Evolutionary conservation across 2,797 vertebrate genomes (phyloP).

Genomic region (Intellagama lesueurii): DNA sequence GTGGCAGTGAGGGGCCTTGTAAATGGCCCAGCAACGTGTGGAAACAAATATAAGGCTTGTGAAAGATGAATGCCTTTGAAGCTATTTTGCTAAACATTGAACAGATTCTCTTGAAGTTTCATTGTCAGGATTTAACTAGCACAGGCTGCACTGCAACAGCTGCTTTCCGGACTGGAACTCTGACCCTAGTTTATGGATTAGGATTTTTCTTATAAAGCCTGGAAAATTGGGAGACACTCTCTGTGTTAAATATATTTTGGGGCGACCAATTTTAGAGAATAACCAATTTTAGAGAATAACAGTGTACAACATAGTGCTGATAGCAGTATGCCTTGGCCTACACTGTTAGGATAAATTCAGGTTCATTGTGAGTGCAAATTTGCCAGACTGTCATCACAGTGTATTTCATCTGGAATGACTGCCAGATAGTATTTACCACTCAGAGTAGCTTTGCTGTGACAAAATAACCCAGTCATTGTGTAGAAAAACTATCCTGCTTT

Average conservation of each 20-base stretch:
- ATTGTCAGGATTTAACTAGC: not conserved
- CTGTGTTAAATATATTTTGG: slow-evolving; percentile 21
- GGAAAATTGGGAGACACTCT: not conserved
- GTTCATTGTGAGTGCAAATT: slow-evolving; percentile 40
- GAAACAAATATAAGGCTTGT: not conserved
- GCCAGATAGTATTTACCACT: not conserved
- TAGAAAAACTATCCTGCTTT: not conserved
- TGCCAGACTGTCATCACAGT: slow-evolving; percentile 43
- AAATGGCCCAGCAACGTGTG: not conserved
- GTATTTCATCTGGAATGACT: not conserved
- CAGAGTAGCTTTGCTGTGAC: not conserved
- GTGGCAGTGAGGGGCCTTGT: not conserved
- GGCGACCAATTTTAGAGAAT: not conserved
- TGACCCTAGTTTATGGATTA: slow-evolving; percentile 22
- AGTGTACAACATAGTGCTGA: not conserved
- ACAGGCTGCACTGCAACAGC: not conserved
- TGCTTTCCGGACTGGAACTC: not conserved
- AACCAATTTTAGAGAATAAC: not conserved
- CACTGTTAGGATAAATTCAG: slow-evolving; percentile 43
- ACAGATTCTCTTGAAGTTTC: slow-evolving; percentile 21
- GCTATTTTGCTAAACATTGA: not conserved
- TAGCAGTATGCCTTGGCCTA: not conserved
- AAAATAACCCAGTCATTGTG: not conserved
- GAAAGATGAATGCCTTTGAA: not conserved
- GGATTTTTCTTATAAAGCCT: not conserved